Conservation (phyloP, 2,888 invertebrate species). For the Andrena bicolor region DNA sequence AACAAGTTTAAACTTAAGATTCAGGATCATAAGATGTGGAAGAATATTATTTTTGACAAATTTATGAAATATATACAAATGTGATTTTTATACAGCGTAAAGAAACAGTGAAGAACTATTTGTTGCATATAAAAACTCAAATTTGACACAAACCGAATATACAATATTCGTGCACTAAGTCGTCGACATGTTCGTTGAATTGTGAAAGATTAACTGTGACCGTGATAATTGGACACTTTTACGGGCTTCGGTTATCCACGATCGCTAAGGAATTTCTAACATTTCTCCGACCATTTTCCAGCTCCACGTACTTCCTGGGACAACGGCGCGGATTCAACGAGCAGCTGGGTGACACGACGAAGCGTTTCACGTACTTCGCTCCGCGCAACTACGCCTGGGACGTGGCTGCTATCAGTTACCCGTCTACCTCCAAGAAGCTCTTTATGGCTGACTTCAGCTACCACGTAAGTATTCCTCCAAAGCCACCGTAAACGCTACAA, state of each 20-base stretch:
- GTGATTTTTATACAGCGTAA: too few species aligned
- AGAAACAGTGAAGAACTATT: too few species aligned
- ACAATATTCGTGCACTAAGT: too few species aligned
- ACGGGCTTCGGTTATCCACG: not conserved
- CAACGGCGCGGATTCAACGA: constrained; percentile 91
- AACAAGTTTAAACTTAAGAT: too few species aligned
- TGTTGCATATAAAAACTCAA: too few species aligned
- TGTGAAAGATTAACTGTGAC: not conserved
- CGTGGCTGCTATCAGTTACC: constrained; percentile 90
- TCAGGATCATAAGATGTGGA: too few species aligned
- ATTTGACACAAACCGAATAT: too few species aligned
- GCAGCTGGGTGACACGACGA: constrained; percentile 90
- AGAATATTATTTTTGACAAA: too few species aligned
- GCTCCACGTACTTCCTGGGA: constrained; percentile 92
- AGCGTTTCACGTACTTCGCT: constrained; percentile 96
- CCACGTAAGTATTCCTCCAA: constrained; percentile 59
- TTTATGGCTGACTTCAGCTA: constrained; percentile 93
- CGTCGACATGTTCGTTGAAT: not conserved
- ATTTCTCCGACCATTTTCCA: constrained; percentile 83
- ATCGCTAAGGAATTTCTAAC: not conserved
- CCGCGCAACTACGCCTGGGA: constrained; percentile 96
- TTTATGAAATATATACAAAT: too few species aligned
- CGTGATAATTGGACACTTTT: not conserved
- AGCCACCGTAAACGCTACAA: too few species aligned
- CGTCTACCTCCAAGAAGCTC: constrained; percentile 93